Conservation (phyloP, 2,113 vertebrate species). For the Pseudopodoces humilis region DNA sequence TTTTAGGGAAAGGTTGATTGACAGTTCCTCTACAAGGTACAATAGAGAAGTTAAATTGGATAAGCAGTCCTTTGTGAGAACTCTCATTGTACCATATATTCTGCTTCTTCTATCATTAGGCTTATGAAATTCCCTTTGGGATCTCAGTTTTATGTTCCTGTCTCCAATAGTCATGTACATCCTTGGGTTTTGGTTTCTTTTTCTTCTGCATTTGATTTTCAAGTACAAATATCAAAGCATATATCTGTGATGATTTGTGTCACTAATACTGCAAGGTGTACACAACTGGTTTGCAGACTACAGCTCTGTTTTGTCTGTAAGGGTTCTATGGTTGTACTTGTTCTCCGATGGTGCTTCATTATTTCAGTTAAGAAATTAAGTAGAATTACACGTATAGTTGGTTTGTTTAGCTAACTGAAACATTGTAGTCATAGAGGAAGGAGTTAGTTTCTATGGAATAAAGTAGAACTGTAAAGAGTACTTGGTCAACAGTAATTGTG, state of each 20-base stretch:
- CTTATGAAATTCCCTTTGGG: neutral
- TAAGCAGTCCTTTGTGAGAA: neutral
- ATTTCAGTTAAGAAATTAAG: neutral
- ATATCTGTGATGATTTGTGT: neutral
- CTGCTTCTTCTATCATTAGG: neutral
- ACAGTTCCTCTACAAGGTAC: neutral
- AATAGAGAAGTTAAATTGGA: neutral
- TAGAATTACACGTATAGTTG: neutral
- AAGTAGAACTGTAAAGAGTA: neutral
- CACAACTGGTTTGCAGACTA: neutral
- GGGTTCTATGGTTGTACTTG: neutral
- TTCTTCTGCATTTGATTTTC: neutral
- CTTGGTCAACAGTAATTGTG: neutral
- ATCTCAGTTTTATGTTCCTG: neutral
- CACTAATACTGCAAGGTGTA: neutral
- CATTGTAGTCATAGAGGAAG: neutral
- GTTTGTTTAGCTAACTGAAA: neutral
- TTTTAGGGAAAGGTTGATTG: neutral
- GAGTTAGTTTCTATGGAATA: neutral
- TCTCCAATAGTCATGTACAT: neutral
- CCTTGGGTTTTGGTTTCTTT: accelerated
- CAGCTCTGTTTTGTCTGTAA: neutral
- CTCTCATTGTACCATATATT: neutral
- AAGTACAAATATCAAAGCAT: neutral
- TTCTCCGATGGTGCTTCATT: neutral